Evolutionary conservation across 2,888 invertebrate genomes (phyloP).

Genomic region (Nesidiocoris tenuis): DNA sequence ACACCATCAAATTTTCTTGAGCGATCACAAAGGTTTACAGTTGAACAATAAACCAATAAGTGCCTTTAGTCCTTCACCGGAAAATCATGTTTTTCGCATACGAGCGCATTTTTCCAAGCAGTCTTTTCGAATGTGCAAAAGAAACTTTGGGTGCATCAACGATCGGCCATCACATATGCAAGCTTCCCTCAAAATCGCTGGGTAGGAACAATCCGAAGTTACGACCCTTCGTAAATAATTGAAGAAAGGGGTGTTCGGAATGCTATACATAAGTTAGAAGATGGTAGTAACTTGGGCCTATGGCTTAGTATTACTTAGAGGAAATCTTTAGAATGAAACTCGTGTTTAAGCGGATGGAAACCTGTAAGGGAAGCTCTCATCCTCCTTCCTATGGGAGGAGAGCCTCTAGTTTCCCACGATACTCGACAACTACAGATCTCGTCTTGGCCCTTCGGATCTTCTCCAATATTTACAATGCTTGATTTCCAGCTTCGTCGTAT

Average conservation of each 20-base stretch:
- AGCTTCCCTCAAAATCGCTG: slow-evolving; percentile 12
- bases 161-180: slow-evolving; percentile 12
- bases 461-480: background rate
- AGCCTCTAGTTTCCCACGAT: background rate
- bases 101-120: too few species aligned
- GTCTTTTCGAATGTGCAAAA: too few species aligned
- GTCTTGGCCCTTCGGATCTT: background rate
- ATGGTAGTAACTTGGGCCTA: slow-evolving; percentile 23
- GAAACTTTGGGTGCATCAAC: too few species aligned
- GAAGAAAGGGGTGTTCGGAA: slow-evolving; percentile 11
- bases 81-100: too few species aligned
- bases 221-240: slow-evolving; percentile 17
- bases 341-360: slow-evolving; percentile 23
- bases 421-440: background rate
- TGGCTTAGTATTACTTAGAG: slow-evolving; percentile 27
- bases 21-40: background rate
- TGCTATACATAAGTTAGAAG: slow-evolving; percentile 21
- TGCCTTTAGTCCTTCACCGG: too few species aligned
- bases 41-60: background rate
- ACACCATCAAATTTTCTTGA: background rate
- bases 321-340: slow-evolving; percentile 31
- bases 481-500: background rate
- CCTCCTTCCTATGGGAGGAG: background rate
- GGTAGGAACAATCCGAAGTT: background rate
- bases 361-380: background rate